Percentiles rank a stretch among this genome's conserved stretches.
Evolutionary conservation across 2,888 invertebrate species (phyloP).

Genomic region (Lasius platythorax): DNA sequence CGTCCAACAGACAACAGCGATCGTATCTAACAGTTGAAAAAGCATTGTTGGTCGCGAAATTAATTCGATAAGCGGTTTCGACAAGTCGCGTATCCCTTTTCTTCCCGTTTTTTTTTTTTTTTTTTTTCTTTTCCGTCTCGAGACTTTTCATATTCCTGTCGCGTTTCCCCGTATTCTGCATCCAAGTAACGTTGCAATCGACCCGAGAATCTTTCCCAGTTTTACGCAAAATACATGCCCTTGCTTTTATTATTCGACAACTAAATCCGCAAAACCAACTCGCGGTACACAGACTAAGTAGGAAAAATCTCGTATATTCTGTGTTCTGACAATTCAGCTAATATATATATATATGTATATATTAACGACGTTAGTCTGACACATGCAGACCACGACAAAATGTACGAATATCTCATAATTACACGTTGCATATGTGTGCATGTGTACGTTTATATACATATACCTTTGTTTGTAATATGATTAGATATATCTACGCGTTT

Average conservation of each 20-base stretch:
- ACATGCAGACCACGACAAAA: constrained; percentile 55
- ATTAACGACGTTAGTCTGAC: constrained; percentile 50
- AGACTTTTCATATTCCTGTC: neutral
- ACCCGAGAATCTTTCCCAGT: constrained; percentile 42
- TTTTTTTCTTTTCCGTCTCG: neutral
- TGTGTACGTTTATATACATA: constrained; percentile 62
- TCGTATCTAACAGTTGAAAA: constrained; percentile 56
- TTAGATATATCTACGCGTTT: constrained; percentile 63
- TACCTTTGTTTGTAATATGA: constrained; percentile 50
- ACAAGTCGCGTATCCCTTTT: neutral
- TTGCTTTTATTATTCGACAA: constrained; percentile 26
- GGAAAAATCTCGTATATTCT: constrained; percentile 50
- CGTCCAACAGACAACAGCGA: constrained; percentile 61
- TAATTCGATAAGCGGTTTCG: constrained; percentile 31
- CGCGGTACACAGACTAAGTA: constrained; percentile 53
- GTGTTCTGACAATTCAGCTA: constrained; percentile 53
- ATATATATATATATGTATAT: constrained; percentile 43
- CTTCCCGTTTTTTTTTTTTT: neutral
- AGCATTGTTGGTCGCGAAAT: constrained; percentile 35
- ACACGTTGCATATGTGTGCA: constrained; percentile 62
- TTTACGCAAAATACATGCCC: constrained; percentile 17
- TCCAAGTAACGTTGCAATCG: constrained; percentile 52
- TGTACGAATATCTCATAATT: constrained; percentile 65
- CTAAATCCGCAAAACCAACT: constrained; percentile 50
- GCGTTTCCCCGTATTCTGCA: neutral